Evolutionary conservation across 2,113 vertebrate species (phyloP).

Genomic region (Manacus vitellinus): DNA sequence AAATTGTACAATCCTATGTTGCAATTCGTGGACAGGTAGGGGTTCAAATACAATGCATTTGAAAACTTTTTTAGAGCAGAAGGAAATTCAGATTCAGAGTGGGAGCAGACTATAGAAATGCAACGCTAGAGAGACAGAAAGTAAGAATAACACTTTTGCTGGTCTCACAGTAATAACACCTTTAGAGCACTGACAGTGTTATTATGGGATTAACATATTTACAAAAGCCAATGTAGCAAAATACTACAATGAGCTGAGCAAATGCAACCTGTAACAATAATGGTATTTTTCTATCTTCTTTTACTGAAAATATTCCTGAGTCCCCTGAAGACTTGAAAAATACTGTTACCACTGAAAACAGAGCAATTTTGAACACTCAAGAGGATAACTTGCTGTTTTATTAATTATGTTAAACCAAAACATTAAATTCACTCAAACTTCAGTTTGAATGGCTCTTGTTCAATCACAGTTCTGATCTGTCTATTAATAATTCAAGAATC

Average conservation of each 20-base stretch:
- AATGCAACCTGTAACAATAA: not conserved
- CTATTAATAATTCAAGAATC: conserved; percentile 63
- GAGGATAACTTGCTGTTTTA: conserved; percentile 3
- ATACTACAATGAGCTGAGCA: not conserved
- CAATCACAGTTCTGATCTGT: conserved; percentile 36
- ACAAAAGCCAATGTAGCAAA: not conserved
- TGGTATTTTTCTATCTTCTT: not conserved
- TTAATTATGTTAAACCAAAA: conserved; percentile 59
- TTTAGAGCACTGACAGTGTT: not conserved
- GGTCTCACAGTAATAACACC: not conserved
- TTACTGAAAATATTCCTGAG: not conserved
- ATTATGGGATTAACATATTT: not conserved
- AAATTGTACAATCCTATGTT: not conserved
- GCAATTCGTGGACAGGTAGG: not conserved
- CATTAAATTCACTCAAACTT: not conserved
- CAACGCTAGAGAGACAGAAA: not conserved
- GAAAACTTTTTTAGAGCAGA: not conserved
- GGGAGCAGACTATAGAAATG: not conserved
- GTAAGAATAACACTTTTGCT: not conserved
- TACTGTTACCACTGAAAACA: not conserved
- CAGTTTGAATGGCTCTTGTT: conserved; percentile 52
- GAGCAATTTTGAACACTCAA: conserved; percentile 14
- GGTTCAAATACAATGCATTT: not conserved
- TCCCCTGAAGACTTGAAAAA: conserved; percentile 19
- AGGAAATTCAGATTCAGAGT: not conserved